Base-by-base conservation (phyloP, 2,888 invertebrate genomes). In the Himalopsyche anomala region DNA sequence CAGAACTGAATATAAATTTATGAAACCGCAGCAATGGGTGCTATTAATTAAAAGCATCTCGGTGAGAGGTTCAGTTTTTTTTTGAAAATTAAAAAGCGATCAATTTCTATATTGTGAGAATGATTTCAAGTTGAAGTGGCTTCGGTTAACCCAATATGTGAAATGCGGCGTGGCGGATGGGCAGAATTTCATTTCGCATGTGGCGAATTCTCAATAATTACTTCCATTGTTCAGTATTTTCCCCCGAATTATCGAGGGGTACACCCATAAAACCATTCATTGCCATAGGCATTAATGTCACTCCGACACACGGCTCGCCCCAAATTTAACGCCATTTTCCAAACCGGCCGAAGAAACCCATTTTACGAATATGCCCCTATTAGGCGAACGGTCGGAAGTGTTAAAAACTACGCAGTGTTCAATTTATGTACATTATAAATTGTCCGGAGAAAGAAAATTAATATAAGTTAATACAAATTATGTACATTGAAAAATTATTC, bases 181-280 rank as follows among this genome's bases (percentile, higher is more conserved):
- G 11, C 62, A 19, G 62, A 62, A 62, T 62, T 62, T 62, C 62
- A 62, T 62, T 62, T 62, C 62, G 28, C 62, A 62, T 62, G 62
- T 62, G 62, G 62, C 62, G 62, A 62, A 62, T 62, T 62, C 62
- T 28, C 62, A 62, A 62, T 86, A 86, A 86, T 86, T 86, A 82
- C 79, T 36, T 45, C 79, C 79, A 86, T 86, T 86, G 86, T 86
- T 84, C 85, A 36, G 74, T 12, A 74, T 45, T 56, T 36, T 79
- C 82, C 85, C 80, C 79, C 17, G 38, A 54, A 38, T 56, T 81
- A 45, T 62, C 28, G 62, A 62, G 62, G 62, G 62, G 62, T 62
- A 62, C 62, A 62, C 62, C 62, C 62, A 62, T 51, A 62, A 42
- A 54, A 55, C 83, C 62, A 83, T 80, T 84, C 80, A 80, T 55